phyloP scores from a whole-genome alignment of 2,113 vertebrate species.

The Telmatochromis sp. region DNA sequence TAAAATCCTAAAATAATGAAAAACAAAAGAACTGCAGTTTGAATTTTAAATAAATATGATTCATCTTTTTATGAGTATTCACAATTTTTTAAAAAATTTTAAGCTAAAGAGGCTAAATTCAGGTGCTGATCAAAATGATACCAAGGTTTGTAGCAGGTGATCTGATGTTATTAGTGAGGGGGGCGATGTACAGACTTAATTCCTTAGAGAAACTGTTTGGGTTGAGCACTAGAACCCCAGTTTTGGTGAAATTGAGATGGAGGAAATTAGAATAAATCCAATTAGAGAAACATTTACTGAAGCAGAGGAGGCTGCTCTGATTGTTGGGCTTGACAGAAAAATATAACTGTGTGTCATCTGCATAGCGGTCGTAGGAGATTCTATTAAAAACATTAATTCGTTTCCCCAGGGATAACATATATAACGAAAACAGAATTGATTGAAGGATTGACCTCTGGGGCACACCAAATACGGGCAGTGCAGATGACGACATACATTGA shows the following conservation, averaged over 20 bases:
- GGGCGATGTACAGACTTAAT: not conserved
- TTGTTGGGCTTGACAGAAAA: not conserved
- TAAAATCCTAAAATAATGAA: not conserved
- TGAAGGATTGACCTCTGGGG: not conserved
- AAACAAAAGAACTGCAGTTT: not conserved
- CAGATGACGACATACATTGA: not conserved
- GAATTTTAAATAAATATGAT: not conserved
- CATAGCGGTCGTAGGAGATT: not conserved
- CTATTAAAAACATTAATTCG: rapidly evolving
- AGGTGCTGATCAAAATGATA: not conserved
- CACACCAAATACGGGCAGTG: not conserved
- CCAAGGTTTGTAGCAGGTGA: not conserved
- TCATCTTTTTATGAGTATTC: too few relatives aligned
- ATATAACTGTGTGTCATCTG: not conserved
- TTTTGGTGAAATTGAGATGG: not conserved
- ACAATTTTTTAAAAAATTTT: not conserved
- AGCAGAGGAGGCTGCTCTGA: not conserved
- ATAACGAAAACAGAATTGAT: not conserved
- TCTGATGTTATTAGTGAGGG: not conserved
- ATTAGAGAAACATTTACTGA: not conserved
- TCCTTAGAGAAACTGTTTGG: not conserved
- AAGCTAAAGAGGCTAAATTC: not conserved
- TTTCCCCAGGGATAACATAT: not conserved
- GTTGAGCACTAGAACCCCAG: not conserved
- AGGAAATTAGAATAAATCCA: not conserved